Evolutionary conservation across 2,797 vertebrate genomes (phyloP).

Genomic region (Gadopsis marmoratus): DNA sequence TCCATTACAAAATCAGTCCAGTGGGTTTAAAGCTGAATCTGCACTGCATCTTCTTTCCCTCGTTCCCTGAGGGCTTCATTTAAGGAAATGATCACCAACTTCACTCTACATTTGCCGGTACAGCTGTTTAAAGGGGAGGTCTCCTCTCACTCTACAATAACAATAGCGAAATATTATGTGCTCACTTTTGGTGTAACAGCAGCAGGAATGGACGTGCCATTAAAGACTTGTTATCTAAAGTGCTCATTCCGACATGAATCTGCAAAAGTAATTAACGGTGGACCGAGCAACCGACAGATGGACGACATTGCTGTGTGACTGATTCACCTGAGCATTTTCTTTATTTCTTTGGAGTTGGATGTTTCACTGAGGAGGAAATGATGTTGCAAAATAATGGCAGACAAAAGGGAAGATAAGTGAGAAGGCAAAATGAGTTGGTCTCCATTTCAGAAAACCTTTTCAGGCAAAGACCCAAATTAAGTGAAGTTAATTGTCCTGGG

Average conservation of each 20-base stretch:
- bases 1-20: constrained; percentile 43
- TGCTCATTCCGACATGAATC: constrained; percentile 7
- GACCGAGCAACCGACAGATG: too few species aligned
- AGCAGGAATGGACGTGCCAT: background rate
- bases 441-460: background rate
- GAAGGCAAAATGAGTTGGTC: background rate
- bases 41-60: constrained; percentile 8
- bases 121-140: constrained; percentile 6
- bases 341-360: too few species aligned
- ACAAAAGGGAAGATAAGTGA: background rate
- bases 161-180: background rate
- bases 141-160: background rate
- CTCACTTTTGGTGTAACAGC: background rate
- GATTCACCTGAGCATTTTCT: too few species aligned
- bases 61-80: constrained; percentile 44
- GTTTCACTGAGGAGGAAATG: too few species aligned
- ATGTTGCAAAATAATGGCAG: background rate
- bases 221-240: background rate
- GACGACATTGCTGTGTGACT: too few species aligned
- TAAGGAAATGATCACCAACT: constrained; percentile 40
- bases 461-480: constrained; percentile 24
- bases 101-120: constrained; percentile 19
- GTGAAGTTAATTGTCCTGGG: background rate
- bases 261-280: background rate
- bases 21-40: constrained; percentile 27